Base-by-base conservation (phyloP, 2,113 vertebrate species). In the Girardinichthys multiradiatus region DNA sequence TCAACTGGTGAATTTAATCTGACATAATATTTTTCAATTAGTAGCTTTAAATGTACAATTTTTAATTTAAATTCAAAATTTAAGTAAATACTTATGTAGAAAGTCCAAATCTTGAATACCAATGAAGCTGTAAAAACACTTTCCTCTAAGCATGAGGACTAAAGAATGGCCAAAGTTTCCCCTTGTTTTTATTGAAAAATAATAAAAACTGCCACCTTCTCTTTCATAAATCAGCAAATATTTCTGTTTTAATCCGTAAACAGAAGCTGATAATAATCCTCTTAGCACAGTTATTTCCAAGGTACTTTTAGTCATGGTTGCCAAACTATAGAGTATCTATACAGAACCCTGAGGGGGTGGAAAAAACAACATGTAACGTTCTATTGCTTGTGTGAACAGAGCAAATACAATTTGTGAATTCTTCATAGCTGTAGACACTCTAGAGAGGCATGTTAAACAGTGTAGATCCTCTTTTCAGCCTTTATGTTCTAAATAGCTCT, bases 381-480 rank as follows among this genome's bases (percentile, higher is more conserved):
- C n/a, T n/a, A n/a, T 2, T 63, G 5, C 14, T 67, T 15, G 45
- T 67, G 65, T 54, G 65, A 67, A 67, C 64, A 67, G 24, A 67
- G 24, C 10, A 67, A 4, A 51, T 26, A 10, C 42, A 51, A 11
- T 63, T 13, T 63, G 31, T 35, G 30, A 33, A 24, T 62, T 17
- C 14, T 19, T 29, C 6, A 10, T 13, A 63, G 31, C 11, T 26
- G 31, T n/a, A 31, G 48, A 67, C 8, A 30, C 9, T 14, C 8
- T 21, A 29, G 8, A 17, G 64, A 39, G 39, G 39, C 15, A 66
- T 19, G 39, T 66, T 48, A 66, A 66, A 66, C 27, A 29, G 21
- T 24, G 19, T 28, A 21, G 10, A 67, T 12, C 28, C 39, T 30
- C 26, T 24, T 24, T 30, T 14, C 60, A 14, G 4, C 65, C 28